Percentiles rank a stretch among this genome's conserved stretches.
These are phyloP conservation scores for Thalassoma bifasciatum DNA, from an alignment of 2,113 vertebrate genomes.

Conservation along the genomic window DNA sequence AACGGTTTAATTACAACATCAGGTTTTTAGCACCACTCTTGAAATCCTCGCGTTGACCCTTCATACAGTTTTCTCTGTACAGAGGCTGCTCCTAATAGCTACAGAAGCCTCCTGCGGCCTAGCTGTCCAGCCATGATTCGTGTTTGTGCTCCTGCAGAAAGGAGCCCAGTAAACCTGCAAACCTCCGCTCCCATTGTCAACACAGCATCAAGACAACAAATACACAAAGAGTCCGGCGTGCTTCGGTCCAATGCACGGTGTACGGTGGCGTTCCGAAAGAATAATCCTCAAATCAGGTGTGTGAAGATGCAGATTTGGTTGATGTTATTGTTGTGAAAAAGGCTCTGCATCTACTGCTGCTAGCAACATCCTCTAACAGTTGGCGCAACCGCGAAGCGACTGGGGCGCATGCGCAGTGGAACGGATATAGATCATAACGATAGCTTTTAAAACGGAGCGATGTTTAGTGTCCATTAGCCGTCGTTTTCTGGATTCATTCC, in stretches of 20 bases:
- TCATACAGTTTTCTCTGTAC: constrained; percentile 4
- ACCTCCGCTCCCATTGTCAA: constrained; percentile 79
- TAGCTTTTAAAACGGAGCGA: not conserved
- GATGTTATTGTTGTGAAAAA: constrained; percentile 84
- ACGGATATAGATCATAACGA: constrained; percentile 33
- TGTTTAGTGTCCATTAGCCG: not conserved
- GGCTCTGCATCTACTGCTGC: constrained; percentile 75
- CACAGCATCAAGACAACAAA: constrained; percentile 19
- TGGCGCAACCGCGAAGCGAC: constrained; percentile 82
- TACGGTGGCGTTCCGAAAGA: constrained; percentile 9
- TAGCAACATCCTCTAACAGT: constrained; percentile 82
- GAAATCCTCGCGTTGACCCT: constrained; percentile 6
- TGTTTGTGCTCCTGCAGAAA: constrained; percentile 78
- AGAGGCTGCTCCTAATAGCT: constrained; percentile 28
- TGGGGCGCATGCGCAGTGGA: constrained; percentile 74
- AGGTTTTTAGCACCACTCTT: not conserved
- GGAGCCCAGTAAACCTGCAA: constrained; percentile 77
- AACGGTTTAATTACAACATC: not conserved
- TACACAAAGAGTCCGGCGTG: not conserved
- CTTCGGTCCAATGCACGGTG: constrained; percentile 29
- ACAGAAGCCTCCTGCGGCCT: constrained; percentile 70
- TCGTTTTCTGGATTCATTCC: not conserved
- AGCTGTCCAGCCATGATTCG: constrained; percentile 83
- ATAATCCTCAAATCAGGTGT: constrained; percentile 35
- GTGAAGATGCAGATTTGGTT: constrained; percentile 54